These are phyloP conservation scores for Pitangus sulphuratus DNA, from an alignment of 2,797 vertebrate species.

Conservation along the genomic window DNA sequence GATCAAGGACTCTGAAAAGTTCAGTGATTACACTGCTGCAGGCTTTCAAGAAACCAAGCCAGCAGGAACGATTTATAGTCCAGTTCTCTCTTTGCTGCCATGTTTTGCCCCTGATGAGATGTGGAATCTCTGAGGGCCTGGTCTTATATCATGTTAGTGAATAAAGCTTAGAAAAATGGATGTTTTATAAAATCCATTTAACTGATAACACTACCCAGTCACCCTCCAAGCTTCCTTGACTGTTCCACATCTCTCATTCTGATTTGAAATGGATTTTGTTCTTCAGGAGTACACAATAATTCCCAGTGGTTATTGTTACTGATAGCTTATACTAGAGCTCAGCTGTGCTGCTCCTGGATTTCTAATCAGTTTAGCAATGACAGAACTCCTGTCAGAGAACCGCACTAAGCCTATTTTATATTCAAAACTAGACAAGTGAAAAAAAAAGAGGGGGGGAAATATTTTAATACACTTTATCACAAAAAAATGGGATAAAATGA, in stretches of 20 bases:
- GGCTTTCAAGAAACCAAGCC: constrained; percentile 22
- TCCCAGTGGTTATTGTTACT: constrained; percentile 45
- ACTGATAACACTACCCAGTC: constrained; percentile 18
- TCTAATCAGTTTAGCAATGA: constrained; percentile 49
- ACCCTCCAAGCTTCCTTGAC: constrained; percentile 17
- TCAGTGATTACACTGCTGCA: not conserved
- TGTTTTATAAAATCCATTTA: constrained; percentile 40
- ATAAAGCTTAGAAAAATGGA: constrained; percentile 18
- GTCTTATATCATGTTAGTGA: not conserved
- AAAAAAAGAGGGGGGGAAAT: not conserved
- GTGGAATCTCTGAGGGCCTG: not conserved
- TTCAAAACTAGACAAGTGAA: not conserved
- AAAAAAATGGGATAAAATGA: not conserved
- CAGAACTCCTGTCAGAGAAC: constrained; percentile 11
- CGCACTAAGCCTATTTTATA: not conserved
- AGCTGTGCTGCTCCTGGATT: constrained; percentile 26
- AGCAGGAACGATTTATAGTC: not conserved
- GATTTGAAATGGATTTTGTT: constrained; percentile 50
- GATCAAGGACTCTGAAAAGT: constrained; percentile 10
- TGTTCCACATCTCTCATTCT: not conserved
- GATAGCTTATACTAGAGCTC: constrained; percentile 23
- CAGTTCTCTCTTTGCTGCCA: not conserved
- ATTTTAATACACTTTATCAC: not conserved
- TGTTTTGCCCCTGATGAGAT: not conserved
- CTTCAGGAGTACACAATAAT: constrained; percentile 24